Base-by-base conservation (phyloP, 30 jellyfish, hydroid and myxozoan genomes). In the Cassiopea xamachana region DNA sequence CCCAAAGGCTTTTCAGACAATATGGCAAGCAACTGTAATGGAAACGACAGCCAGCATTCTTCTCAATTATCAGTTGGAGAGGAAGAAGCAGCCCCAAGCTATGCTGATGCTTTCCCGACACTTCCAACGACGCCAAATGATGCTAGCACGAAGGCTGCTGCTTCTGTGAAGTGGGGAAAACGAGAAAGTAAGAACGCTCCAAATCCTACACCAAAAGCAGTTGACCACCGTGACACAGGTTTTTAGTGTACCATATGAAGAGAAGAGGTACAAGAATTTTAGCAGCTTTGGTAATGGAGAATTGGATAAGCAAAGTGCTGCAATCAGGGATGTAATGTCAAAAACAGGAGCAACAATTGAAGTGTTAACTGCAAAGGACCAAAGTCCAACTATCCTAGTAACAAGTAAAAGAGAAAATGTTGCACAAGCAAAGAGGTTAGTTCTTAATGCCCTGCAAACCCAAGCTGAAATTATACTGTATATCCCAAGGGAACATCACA, bases 91-190 rank as follows among this genome's bases (percentile, higher is more conserved):
- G 93, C 94, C 13, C 99, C 99, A 83, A 95, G 98, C 75, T 95
- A 95, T 88, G 99, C 99, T 44, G 99, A 91, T 73, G 99, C 99
- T n/a, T 95, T 95, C 91, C 99, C 99, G 16, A 98, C 99, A 27
- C 95, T 95, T 27, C 97, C 98, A 59, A 73, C 98, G 17, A 91
- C 98, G 68, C 95, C 97, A 82, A 79, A 59, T 46, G 91, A 91
- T 19, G 55, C 75, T 18, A 91, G 81, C 60, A 49, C 90, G 4
- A 19, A 85, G 49, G 46, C 89, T 1, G 84, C 79, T 61, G 73
- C 93, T 19, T 94, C 96, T 1, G 45, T 79, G 16, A 89, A 82
- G 47, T 95, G 98, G 98, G 97, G 95, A n/a, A 69, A 84, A 50
- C 43, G 79, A 7, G 88, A 82, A 47, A 18, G 90, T 9, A 90